Base-by-base conservation (phyloP, 2,888 invertebrate species). In the Nephrotoma flavescens region DNA sequence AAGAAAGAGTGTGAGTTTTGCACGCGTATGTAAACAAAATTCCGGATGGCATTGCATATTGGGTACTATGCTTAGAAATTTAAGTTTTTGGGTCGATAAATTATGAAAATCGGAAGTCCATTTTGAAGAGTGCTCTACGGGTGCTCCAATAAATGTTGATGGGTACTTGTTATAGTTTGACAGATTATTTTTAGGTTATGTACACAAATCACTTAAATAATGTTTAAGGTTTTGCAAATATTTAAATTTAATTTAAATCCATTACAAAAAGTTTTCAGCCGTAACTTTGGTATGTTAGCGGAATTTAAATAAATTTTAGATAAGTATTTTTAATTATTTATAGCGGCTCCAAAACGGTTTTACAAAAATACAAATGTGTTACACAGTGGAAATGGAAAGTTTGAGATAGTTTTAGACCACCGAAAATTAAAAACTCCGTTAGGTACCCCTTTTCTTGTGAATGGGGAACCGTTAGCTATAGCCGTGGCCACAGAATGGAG, bases 401-500 rank as follows among this genome's bases (percentile, higher is more conserved):
- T 94, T 93, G 98, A 98, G 92, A 93, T 99, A 7, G 96, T 96
- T 19, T 92, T 99, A 88, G 99, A 99, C 91, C 96, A 97, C 90
- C 93, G 95, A 19, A 97, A 97, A 90, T 91, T 99, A 19, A 98
- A 98, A 92, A 99, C 99, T 2, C 99, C 98, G 0, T 94, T 94
- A 89, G 98, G 98, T 1, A 93, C 94, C 87, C 91, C 95, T 7
- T 95, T 99, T 88, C 92, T 93, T 87, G 95, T 98, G 0, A 94
- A 95, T 41, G 97, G 94, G 91, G 97, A 99, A 92, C 95, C 96
- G 0, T 92, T 99, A 86, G 99, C 99, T 1, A 92, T 98, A 87
- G 98, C 97, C 19, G 95, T 99, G 85, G 98, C 99, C 0, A 94
- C 96, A 42, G 99, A 99, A 93, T 99, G 99, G 97, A 96, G 97